phyloP scores from a whole-genome alignment of 1,140 invertebrate genomes.

The Teleopsis dalmanni region DNA sequence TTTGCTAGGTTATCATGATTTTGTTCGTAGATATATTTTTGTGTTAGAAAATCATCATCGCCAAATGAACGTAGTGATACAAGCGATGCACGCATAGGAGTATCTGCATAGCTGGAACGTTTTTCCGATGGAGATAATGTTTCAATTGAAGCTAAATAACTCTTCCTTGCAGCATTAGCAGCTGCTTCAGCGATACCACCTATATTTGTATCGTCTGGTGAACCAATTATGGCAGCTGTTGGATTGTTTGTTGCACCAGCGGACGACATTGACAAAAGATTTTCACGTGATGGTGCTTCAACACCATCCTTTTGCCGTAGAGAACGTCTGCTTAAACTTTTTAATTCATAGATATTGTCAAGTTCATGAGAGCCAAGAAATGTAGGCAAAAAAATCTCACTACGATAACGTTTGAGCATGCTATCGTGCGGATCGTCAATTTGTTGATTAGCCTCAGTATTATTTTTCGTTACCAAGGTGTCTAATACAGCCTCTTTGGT shows the following conservation, averaged over 20 bases:
- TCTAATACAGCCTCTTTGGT: constrained; percentile 59
- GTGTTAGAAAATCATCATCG: constrained; percentile 28
- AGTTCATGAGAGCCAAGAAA: constrained; percentile 33
- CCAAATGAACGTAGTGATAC: constrained; percentile 22
- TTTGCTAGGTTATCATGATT: constrained; percentile 15
- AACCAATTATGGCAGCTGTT: constrained; percentile 23
- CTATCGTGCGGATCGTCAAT: constrained; percentile 34
- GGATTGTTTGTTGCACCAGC: constrained; percentile 17
- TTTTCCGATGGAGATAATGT: constrained; percentile 40
- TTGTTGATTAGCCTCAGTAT: constrained; percentile 43
- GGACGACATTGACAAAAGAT: constrained; percentile 36
- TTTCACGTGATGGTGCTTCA: constrained; percentile 34
- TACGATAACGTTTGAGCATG: constrained; percentile 35
- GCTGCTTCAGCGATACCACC: constrained; percentile 22
- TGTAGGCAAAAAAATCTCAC: constrained; percentile 39
- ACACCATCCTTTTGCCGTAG: constrained; percentile 32
- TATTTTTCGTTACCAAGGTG: constrained; percentile 51
- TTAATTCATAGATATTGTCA: constrained; percentile 31
- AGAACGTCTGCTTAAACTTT: constrained; percentile 33
- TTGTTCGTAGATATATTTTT: constrained; percentile 21
- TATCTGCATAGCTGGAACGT: constrained; percentile 16
- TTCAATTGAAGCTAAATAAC: constrained; percentile 36
- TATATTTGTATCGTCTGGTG: constrained; percentile 32
- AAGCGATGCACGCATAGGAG: constrained; percentile 12
- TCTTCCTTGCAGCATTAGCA: constrained; percentile 21